phyloP scores from a whole-genome alignment of 2,888 invertebrate species.

The Ochlodes sylvanus region DNA sequence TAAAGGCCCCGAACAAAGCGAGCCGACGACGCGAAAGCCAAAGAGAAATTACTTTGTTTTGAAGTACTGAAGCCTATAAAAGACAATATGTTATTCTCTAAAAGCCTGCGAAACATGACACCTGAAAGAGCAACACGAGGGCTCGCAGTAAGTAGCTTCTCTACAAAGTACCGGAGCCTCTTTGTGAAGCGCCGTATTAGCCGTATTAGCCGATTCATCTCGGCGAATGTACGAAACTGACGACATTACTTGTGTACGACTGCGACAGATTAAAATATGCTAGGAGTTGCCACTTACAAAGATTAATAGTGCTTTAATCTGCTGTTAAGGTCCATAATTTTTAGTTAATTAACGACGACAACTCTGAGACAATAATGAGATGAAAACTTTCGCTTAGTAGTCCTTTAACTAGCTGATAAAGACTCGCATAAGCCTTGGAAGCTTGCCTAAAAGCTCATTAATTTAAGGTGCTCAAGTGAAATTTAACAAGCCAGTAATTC shows the following conservation, averaged over 20 bases:
- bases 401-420: too few species aligned
- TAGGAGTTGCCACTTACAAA: too few species aligned
- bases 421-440: too few species aligned
- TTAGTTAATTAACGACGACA: too few species aligned
- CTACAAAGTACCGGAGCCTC: constrained; percentile 16
- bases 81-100: constrained; percentile 39
- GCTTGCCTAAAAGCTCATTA: too few species aligned
- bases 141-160: constrained; percentile 34
- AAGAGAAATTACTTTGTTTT: constrained; percentile 36
- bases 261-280: too few species aligned
- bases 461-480: too few species aligned
- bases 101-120: constrained; percentile 36
- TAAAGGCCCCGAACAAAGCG: constrained; percentile 29
- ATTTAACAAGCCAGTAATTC: too few species aligned
- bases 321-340: too few species aligned
- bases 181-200: constrained; percentile 10
- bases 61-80: constrained; percentile 27
- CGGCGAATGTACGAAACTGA: constrained; percentile 5
- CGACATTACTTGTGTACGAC: not conserved
- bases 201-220: constrained; percentile 12
- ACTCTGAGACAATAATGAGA: too few species aligned
- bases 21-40: constrained; percentile 20
- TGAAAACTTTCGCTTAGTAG: too few species aligned
- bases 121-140: constrained; percentile 35
- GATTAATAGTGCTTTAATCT: too few species aligned